phyloP scores from a whole-genome alignment of 2,888 invertebrate species.

The Eubasilissa splendida region DNA sequence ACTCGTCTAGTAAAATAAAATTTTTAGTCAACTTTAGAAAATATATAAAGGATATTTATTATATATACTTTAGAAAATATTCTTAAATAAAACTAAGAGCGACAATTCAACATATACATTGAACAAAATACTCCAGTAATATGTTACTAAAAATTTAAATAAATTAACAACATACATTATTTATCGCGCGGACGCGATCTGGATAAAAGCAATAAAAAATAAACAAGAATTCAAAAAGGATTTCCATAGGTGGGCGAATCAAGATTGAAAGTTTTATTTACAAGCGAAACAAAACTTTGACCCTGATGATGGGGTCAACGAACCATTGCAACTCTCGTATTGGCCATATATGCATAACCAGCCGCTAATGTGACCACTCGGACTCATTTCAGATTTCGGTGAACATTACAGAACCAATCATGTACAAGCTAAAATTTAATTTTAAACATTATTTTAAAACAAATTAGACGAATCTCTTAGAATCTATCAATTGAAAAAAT shows the following conservation, averaged over 20 bases:
- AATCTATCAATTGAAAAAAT: no score
- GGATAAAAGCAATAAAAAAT: constrained; percentile 1
- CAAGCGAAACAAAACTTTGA: constrained; percentile 19
- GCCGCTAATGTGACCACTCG: constrained; percentile 12
- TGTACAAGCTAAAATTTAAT: no score
- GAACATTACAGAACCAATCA: no score
- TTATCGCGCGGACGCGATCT: background rate
- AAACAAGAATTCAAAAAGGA: constrained; percentile 6
- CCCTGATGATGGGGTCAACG: constrained; percentile 13
- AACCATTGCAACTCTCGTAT: constrained; percentile 12
- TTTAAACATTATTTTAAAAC: no score
- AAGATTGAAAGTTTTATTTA: constrained; percentile 11
- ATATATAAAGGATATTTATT: no score
- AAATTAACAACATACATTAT: background rate
- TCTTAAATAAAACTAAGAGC: no score
- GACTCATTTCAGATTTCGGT: constrained; percentile 5
- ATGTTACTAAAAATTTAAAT: background rate
- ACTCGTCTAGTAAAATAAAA: no score
- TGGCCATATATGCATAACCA: background rate
- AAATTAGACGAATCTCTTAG: no score
- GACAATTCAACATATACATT: no score
- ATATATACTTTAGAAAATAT: no score
- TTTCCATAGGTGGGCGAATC: constrained; percentile 17
- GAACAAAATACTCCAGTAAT: no score
- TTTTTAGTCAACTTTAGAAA: no score